A percentile compares a stretch with the other conserved stretches of the same genome.
Conservation (phyloP, 2,113 vertebrate species). For the Anseranas semipalmata region DNA sequence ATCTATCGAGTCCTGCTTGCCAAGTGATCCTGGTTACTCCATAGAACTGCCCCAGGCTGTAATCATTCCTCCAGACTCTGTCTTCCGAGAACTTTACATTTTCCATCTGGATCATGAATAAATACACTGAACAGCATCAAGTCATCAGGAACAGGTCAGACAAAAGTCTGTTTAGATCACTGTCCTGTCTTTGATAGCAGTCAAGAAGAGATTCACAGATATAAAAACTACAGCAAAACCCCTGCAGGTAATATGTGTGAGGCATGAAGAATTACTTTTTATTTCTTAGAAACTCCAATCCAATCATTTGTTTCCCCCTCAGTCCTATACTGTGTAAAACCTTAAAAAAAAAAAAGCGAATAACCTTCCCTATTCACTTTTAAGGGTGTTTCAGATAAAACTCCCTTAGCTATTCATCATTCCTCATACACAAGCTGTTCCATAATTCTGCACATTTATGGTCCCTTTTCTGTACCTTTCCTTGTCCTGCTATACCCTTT, state of each 20-base stretch:
- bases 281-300: neutral
- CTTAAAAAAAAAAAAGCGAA: neutral
- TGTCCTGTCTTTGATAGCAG: neutral
- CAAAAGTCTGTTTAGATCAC: neutral
- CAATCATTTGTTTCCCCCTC: neutral
- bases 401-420: neutral
- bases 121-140: neutral
- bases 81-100: neutral
- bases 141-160: neutral
- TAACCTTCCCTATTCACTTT: neutral
- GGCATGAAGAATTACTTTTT: neutral
- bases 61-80: neutral
- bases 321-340: neutral
- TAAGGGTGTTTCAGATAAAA: neutral
- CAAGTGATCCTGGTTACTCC: neutral
- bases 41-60: neutral
- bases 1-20: fast-evolving
- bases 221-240: neutral
- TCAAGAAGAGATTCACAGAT: neutral
- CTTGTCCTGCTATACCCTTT: neutral
- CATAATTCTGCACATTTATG: neutral
- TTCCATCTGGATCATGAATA: neutral
- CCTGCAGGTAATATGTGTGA: neutral
- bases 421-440: neutral
- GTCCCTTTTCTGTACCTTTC: neutral